phyloP scores from a whole-genome alignment of 2,888 invertebrate species.

The Lochmaea capreae region DNA sequence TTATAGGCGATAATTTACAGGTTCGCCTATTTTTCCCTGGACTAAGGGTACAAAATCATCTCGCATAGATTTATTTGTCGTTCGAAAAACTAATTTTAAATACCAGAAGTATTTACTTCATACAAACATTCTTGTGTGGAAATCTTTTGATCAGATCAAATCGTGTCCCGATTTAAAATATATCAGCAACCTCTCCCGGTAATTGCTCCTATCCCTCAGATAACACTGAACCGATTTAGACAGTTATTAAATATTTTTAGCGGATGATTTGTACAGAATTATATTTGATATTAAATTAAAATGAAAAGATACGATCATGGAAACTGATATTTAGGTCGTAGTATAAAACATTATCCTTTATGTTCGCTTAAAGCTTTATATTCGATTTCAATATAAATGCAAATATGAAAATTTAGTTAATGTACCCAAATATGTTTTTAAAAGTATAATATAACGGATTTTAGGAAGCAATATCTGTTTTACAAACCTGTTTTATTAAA shows the following conservation, averaged over 20 bases:
- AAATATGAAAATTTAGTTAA: background rate
- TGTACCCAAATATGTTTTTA: background rate
- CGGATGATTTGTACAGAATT: no score
- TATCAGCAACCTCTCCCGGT: no score
- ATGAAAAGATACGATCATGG: background rate
- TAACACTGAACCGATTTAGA: no score
- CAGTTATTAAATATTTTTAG: no score
- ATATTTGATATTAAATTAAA: background rate
- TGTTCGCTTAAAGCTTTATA: background rate
- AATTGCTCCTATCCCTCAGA: no score
- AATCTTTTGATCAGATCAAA: background rate
- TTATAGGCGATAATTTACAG: no score
- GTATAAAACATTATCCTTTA: background rate
- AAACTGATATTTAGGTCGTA: background rate
- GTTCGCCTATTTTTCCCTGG: no score
- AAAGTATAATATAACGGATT: background rate
- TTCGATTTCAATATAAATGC: background rate
- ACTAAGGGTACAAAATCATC: no score
- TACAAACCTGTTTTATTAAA: no score
- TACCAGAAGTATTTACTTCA: background rate
- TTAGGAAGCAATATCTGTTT: no score
- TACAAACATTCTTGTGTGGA: background rate
- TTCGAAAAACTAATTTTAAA: background rate
- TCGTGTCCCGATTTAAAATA: no score
- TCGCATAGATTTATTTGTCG: no score